Conservation (phyloP, 2,797 vertebrate genomes). For the Paedocypris micromegethes region DNA sequence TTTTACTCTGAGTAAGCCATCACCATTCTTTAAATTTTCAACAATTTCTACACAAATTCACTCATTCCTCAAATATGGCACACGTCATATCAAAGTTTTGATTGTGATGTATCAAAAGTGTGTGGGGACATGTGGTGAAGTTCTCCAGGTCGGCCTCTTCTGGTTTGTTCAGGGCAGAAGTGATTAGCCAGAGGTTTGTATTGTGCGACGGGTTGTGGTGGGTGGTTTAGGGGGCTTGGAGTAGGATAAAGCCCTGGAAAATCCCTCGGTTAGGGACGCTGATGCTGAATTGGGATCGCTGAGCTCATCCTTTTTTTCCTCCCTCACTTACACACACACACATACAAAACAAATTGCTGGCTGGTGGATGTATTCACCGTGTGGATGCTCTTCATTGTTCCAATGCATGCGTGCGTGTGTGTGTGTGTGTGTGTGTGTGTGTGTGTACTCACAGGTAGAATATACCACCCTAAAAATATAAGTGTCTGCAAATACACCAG, state of each 20-base stretch:
- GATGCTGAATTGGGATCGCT: constrained; percentile 67
- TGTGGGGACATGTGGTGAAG: neutral
- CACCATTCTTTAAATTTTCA: too few relatives aligned
- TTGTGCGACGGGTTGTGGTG: constrained; percentile 35
- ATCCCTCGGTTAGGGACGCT: constrained; percentile 38
- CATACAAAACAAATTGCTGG: constrained; percentile 28
- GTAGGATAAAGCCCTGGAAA: constrained; percentile 48
- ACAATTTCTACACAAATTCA: too few relatives aligned
- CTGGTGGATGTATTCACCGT: constrained; percentile 30
- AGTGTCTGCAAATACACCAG: too few relatives aligned
- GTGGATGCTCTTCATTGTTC: constrained; percentile 30
- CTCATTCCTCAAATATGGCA: too few relatives aligned
- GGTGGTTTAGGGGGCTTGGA: constrained; percentile 5
- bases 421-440: neutral
- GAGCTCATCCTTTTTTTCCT: constrained; percentile 60
- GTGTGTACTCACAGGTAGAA: neutral
- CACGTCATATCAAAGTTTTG: too few relatives aligned
- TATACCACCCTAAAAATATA: too few relatives aligned
- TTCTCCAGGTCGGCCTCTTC: constrained; percentile 20
- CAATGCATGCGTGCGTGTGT: constrained; percentile 11
- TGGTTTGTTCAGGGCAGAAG: constrained; percentile 42
- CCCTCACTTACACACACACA: constrained; percentile 48
- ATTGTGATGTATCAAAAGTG: too few relatives aligned
- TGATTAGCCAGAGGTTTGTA: constrained; percentile 56
- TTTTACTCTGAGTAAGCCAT: neutral